Percentiles rank a stretch among this genome's conserved stretches.
Evolutionary conservation across 2,113 vertebrate genomes (phyloP).

Genomic region (Pteruthius melanotis): DNA sequence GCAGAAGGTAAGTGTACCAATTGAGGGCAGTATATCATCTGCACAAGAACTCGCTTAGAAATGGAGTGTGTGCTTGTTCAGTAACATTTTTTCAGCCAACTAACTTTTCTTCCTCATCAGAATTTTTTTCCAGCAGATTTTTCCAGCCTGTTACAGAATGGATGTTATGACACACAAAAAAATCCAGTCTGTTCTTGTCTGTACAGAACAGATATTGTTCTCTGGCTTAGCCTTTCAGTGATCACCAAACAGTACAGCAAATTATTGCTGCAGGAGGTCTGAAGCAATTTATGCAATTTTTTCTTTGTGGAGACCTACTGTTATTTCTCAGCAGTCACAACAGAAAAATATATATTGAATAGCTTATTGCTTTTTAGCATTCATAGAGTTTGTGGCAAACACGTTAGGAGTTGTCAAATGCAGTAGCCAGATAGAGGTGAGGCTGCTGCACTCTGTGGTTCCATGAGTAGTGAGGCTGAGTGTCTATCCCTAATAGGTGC

Average conservation of each 20-base stretch:
- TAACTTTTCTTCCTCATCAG: slow-evolving; percentile 25
- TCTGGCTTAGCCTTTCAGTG: background rate
- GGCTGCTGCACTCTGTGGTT: background rate
- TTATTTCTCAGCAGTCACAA: slow-evolving; percentile 15
- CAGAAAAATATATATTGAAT: background rate
- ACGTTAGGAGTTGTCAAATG: background rate
- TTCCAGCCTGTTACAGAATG: slow-evolving; percentile 10
- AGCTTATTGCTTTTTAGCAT: background rate
- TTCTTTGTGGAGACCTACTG: background rate
- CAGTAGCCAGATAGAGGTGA: background rate
- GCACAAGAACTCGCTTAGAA: background rate
- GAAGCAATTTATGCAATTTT: slow-evolving; percentile 2
- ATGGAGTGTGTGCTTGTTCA: rapidly evolving
- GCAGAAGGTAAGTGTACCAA: slow-evolving; percentile 24
- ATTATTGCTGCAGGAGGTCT: slow-evolving; percentile 17
- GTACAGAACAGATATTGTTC: background rate
- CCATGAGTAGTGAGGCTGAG: background rate
- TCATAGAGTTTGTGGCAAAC: background rate
- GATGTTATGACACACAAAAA: slow-evolving; percentile 11
- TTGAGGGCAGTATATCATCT: slow-evolving; percentile 63
- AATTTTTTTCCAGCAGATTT: slow-evolving; percentile 5
- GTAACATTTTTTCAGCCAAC: background rate
- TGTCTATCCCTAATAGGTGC: background rate
- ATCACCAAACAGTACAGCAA: slow-evolving; percentile 4
- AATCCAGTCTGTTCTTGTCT: background rate